Conservation (phyloP, 2,797 vertebrate genomes). For the Delichon dasypus region DNA sequence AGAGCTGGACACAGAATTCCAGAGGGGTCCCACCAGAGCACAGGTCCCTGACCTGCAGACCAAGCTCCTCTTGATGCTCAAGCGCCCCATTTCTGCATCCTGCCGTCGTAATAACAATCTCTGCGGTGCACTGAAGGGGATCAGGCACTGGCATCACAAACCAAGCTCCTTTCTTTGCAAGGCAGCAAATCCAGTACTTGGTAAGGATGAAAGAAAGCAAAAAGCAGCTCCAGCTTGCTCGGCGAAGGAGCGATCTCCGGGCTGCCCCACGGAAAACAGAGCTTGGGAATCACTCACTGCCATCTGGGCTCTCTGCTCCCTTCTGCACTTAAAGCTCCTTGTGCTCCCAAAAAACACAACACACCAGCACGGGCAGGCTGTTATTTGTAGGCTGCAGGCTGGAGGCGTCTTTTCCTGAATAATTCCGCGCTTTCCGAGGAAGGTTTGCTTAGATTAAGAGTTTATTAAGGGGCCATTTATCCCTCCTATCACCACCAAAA, state of each 20-base stretch:
- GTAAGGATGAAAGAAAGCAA: not conserved
- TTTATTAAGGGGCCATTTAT: not conserved
- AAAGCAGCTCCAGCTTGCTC: not conserved
- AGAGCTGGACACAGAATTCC: not conserved
- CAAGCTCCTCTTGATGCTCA: not conserved
- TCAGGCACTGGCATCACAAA: not conserved
- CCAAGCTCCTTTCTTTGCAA: not conserved
- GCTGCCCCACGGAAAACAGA: not conserved
- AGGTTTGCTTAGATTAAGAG: not conserved
- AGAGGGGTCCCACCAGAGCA: not conserved
- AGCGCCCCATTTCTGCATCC: not conserved
- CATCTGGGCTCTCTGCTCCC: not conserved
- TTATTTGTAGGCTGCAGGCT: not conserved
- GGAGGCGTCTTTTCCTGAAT: not conserved
- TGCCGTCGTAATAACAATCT: not conserved
- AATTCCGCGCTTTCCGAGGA: not conserved
- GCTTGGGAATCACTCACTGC: not conserved
- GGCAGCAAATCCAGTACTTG: not conserved
- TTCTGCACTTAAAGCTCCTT: not conserved
- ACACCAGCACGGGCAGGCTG: rapidly evolving
- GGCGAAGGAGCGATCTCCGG: not conserved
- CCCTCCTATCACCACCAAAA: not conserved
- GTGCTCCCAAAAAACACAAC: not conserved
- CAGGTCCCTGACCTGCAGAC: not conserved
- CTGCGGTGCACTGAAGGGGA: not conserved